Evolutionary conservation across 1,140 invertebrate species (phyloP).

Genomic region (Argopecten irradians): DNA sequence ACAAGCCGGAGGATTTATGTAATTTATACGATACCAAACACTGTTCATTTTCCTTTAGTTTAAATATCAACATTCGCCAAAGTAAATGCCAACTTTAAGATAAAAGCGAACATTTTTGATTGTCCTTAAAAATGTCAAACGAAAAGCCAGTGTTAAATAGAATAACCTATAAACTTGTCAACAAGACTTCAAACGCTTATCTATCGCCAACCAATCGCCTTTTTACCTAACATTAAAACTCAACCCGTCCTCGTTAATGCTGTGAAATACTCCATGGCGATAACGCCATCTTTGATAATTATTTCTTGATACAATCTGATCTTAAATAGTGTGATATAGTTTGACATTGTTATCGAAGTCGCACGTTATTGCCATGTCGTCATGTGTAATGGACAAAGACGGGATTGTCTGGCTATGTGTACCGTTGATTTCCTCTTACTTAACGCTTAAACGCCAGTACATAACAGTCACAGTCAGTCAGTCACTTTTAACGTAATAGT

Average conservation of each 20-base stretch:
- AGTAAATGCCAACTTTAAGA: slow-evolving; percentile 22
- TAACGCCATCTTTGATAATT: slow-evolving; percentile 17
- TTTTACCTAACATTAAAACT: background rate
- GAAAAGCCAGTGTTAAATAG: background rate
- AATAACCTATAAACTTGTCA: background rate
- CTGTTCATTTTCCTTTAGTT: background rate
- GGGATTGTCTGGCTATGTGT: background rate
- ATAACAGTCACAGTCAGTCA: no score
- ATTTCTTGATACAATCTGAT: background rate
- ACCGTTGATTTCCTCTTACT: background rate
- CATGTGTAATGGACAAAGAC: background rate
- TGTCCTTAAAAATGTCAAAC: slow-evolving; percentile 7
- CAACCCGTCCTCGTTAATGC: background rate
- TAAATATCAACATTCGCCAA: background rate
- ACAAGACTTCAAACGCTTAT: background rate
- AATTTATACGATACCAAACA: background rate
- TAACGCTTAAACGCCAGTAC: no score
- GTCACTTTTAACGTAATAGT: no score
- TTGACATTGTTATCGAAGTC: background rate
- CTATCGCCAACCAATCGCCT: background rate
- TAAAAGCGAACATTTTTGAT: background rate
- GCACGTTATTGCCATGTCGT: background rate
- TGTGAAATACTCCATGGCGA: background rate
- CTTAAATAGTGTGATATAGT: background rate
- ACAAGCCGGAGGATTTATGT: background rate